Evolutionary conservation across 2,113 vertebrate genomes (phyloP).

Genomic region (Semnornis frantzii): DNA sequence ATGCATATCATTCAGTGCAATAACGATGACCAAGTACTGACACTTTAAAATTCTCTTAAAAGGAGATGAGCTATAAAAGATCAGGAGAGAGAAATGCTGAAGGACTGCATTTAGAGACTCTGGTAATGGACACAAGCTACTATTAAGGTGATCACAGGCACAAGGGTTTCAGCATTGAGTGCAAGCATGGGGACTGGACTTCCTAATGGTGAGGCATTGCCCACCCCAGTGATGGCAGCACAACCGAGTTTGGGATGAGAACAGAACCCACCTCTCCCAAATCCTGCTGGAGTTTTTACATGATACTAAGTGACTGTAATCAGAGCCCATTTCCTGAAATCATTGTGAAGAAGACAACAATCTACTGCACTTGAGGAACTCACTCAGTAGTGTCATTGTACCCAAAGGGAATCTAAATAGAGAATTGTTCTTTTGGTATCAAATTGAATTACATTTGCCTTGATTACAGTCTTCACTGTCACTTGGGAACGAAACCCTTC

Average conservation of each 20-base stretch:
- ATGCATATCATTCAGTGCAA: not conserved
- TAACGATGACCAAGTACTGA: not conserved
- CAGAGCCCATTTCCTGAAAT: not conserved
- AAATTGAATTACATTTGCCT: not conserved
- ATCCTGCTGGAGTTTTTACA: not conserved
- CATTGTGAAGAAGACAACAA: not conserved
- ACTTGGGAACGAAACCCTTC: not conserved
- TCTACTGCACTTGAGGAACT: not conserved
- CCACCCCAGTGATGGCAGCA: not conserved
- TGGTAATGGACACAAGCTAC: not conserved
- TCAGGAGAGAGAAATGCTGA: not conserved
- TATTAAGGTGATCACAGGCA: not conserved
- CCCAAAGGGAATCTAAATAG: not conserved
- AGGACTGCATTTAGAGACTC: not conserved
- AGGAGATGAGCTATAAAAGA: not conserved
- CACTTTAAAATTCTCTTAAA: not conserved
- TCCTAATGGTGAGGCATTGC: not conserved
- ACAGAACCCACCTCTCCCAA: not conserved
- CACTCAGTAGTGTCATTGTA: not conserved
- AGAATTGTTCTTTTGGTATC: not conserved
- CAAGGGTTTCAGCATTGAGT: not conserved
- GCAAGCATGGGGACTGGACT: not conserved
- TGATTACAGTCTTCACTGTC: not conserved
- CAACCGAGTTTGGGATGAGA: not conserved
- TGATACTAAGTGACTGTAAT: not conserved